Evolutionary conservation across 2,888 invertebrate species (phyloP), one percentile per base, ranked within the genome.

Genomic region (Argynnis bischoffii): DNA sequence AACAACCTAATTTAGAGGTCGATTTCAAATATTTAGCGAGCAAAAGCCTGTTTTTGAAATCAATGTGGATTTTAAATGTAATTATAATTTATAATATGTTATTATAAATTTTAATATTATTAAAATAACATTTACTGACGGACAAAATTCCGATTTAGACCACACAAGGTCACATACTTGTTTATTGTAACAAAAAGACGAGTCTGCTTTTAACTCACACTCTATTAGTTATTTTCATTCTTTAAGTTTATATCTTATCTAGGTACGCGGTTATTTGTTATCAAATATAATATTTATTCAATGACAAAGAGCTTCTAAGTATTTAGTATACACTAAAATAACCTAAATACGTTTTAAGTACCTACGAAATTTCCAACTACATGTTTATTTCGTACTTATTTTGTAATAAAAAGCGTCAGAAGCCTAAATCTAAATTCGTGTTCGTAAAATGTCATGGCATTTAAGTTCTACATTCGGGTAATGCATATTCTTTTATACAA

Each of bases 221-320:
- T 35, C 35, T 35, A 53, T 18, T 16, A 11, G 47, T 57, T n/a
- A 47, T 47, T 26, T 26, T 5, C n/a, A 26, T 47, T 11, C 47
- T 46, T 6, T 18, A 6, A 16, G 4, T 2, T 21, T n/a, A 11
- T 47, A 47, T 47, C 57, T 47, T 47, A 59, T 59, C 47, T 48
- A 11, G 46, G 47, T 57, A 47, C 57, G 47, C 16, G 47, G 46
- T 14, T 21, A 6, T 57, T 57, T 59, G 26, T 59, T 47, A 26
- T 47, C 21, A 47, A 47, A 6, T 26, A 5, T 41, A 35, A 2
- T 59, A 48, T 59, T 26, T 59, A 48, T 18, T 26, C 46, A 26
- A n/a, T 59, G 47, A 59, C 57, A 13, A 21, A 13, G 46, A 26
- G 15, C 4, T 13, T 21, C 3, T 21, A 47, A 21, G 21, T 11